Conservation (phyloP, 2,113 vertebrate species). For the Petaurus breviceps region DNA sequence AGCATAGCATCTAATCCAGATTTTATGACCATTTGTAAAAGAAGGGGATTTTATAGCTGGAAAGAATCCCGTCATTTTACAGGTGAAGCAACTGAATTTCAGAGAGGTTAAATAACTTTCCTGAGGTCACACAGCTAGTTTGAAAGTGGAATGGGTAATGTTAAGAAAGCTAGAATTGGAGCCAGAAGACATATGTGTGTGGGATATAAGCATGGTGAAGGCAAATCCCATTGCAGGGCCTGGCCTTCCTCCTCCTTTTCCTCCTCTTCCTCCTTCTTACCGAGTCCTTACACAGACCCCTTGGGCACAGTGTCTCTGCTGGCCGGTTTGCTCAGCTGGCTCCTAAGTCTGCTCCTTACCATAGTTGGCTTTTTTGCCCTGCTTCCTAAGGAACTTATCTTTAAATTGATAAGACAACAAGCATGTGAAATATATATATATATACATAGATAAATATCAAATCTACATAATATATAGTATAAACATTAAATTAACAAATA, state of each 20-base stretch:
- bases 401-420: not conserved
- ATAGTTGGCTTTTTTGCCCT: not conserved
- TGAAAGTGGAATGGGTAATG: not conserved
- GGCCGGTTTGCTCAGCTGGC: not conserved
- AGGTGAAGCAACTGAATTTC: not conserved
- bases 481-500: no score
- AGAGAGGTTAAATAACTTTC: slow-evolving; percentile 21
- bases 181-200: not conserved
- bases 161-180: not conserved
- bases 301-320: not conserved
- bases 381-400: not conserved
- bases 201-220: not conserved
- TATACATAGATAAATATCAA: no score
- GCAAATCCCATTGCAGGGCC: not conserved
- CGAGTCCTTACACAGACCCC: not conserved
- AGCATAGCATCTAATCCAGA: not conserved
- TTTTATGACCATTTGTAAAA: not conserved
- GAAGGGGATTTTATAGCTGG: not conserved
- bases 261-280: not conserved
- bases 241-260: not conserved
- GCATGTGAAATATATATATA: not conserved
- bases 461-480: no score
- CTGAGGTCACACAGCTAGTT: not conserved
- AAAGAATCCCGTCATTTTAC: not conserved
- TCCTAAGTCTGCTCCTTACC: not conserved